phyloP scores from a whole-genome alignment of 2,888 invertebrate genomes.

The Acanthosepion pharaonis region DNA sequence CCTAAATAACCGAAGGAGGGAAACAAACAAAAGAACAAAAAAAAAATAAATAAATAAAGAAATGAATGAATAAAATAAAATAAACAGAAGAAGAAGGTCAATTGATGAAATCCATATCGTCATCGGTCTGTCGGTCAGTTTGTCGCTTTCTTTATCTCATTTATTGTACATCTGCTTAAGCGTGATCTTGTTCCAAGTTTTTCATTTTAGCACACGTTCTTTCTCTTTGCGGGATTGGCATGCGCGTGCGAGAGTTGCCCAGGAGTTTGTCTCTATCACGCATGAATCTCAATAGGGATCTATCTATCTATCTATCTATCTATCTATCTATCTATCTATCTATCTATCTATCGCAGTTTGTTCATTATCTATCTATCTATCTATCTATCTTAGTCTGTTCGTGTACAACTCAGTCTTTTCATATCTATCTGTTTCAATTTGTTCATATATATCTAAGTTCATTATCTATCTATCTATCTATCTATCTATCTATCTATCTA shows the following conservation, averaged over 20 bases:
- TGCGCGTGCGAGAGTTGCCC: too few relatives aligned
- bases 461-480: not conserved
- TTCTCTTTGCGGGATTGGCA: too few relatives aligned
- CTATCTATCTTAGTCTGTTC: not conserved
- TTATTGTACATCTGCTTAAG: not conserved
- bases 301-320: too few relatives aligned
- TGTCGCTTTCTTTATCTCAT: not conserved
- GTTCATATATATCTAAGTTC: not conserved
- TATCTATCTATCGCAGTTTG: too few relatives aligned
- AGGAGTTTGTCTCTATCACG: too few relatives aligned
- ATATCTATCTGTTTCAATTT: too few relatives aligned
- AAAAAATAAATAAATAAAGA: too few relatives aligned
- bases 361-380: too few relatives aligned
- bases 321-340: too few relatives aligned
- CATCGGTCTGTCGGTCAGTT: not conserved
- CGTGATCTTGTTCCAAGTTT: not conserved
- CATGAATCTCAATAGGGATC: too few relatives aligned
- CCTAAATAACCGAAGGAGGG: not conserved
- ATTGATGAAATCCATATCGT: slow-evolving; percentile 33
- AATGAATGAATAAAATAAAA: not conserved
- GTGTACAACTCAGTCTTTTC: too few relatives aligned
- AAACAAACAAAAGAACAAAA: not conserved
- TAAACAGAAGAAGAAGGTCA: not conserved
- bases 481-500: not conserved
- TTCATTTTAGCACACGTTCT: too few relatives aligned